Base-by-base conservation (phyloP, 2,113 vertebrate species). In the Bubo scandiacus region DNA sequence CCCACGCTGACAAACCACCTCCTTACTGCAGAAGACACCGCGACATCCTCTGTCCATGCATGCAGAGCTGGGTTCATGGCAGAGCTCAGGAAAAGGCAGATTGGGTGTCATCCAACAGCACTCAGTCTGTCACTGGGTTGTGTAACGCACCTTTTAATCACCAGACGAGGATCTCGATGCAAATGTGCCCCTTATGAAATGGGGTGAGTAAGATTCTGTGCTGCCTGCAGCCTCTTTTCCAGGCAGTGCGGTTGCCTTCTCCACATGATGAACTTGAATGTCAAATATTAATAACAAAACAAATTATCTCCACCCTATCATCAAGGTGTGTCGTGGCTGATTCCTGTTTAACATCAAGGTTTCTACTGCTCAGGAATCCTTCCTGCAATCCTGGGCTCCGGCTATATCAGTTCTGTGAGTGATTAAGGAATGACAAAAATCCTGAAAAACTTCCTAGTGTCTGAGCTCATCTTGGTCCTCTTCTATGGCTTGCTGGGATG, bases 171-270 rank as follows among this genome's bases (percentile, higher is more conserved):
- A 96, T 97, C 91, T 96, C 93, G 77, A 87, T 94, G 80, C 54
- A 96, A 97, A 98, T 94, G 57, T 87, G 73, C 77, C 75, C 95
- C 95, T 98, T 97, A 96, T 95, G 98, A 94, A 97, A 80, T 65
- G 81, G 36, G 43, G 25, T 97, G 96, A 97, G 88, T 97, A 96
- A 97, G 96, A 96, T 95, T 97, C 92, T 89, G 19, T 4, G 88
- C 93, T 84, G 96, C 80, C 95, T 84, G 90, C 90, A 87, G 95
- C 91, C 77, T 96, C 89, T 91, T 91, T 95, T 96, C 91, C 82
- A 95, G 62, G 81, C 71, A 87, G 81, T 68, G 74, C 3, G 57
- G 93, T 92, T 92, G 79, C 38, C 86, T 93, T 97, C 78, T 65
- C 92, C 25, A 17, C 80, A 92, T 79, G 74, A 96, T 96, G 93